Conservation (phyloP, 2,797 vertebrate species). For the Pelodytes ibericus region DNA sequence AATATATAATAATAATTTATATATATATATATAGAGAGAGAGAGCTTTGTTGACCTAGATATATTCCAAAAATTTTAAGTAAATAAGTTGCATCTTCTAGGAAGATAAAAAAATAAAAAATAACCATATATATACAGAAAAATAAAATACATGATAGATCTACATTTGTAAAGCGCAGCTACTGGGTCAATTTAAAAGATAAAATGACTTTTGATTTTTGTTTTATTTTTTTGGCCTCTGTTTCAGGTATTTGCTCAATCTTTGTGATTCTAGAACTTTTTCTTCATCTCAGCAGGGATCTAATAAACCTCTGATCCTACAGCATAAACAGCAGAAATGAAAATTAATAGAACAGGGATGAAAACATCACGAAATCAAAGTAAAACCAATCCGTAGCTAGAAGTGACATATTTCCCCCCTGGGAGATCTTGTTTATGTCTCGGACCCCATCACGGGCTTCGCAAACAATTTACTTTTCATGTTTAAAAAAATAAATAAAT, state of each 20-base stretch:
- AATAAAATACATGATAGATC: conserved; percentile 15
- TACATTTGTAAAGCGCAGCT: conserved; percentile 25
- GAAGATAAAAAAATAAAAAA: not conserved
- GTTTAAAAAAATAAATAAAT: conserved; percentile 20
- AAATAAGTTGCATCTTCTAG: not conserved
- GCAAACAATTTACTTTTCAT: conserved; percentile 37
- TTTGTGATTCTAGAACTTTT: conserved; percentile 33
- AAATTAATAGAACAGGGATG: conserved; percentile 43
- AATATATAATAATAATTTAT: too few relatives aligned
- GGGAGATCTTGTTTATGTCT: conserved; percentile 22
- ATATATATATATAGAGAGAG: too few relatives aligned
- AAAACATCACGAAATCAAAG: conserved; percentile 45
- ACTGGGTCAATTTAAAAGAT: conserved; percentile 43
- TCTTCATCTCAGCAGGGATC: conserved; percentile 40
- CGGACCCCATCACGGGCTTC: conserved; percentile 9
- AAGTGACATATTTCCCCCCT: not conserved
- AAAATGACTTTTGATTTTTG: conserved; percentile 42
- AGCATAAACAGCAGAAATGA: conserved; percentile 47
- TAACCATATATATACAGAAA: too few relatives aligned
- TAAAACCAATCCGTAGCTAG: not conserved
- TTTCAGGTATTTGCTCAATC: conserved; percentile 43
- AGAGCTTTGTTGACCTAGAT: conserved; percentile 19
- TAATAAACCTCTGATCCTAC: conserved; percentile 50
- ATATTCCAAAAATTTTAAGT: conserved; percentile 17
- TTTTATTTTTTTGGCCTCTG: conserved; percentile 14